phyloP scores from a whole-genome alignment of 2,888 invertebrate species.

The Andrena flavipes region DNA sequence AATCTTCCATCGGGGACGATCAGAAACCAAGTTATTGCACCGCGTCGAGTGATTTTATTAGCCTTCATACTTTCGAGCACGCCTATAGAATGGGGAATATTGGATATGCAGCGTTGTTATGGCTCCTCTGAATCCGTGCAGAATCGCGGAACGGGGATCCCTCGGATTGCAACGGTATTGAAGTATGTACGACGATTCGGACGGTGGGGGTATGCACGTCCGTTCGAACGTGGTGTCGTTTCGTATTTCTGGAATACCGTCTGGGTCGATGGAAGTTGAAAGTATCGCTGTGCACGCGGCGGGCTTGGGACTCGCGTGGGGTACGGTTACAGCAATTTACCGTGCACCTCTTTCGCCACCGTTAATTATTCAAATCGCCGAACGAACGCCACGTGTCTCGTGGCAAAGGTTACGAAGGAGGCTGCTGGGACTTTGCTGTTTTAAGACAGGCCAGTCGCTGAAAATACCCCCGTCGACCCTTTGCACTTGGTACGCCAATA shows the following conservation, averaged over 20 bases:
- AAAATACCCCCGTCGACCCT: slow-evolving; percentile 5
- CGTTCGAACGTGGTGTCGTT: not conserved
- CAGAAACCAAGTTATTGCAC: too few relatives aligned
- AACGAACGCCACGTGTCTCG: not conserved
- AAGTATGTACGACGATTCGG: not conserved
- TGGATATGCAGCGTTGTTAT: not conserved
- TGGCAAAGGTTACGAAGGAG: not conserved
- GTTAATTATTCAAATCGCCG: slow-evolving; percentile 27
- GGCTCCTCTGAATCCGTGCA: not conserved
- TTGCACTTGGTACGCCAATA: not conserved
- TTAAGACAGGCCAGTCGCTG: not conserved
- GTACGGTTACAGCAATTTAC: not conserved
- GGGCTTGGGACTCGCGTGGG: not conserved
- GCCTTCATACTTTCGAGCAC: too few relatives aligned
- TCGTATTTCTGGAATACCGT: not conserved
- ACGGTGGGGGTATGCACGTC: not conserved
- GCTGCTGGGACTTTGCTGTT: not conserved
- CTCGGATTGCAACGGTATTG: not conserved
- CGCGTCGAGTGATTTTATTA: too few relatives aligned
- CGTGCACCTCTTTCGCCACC: not conserved
- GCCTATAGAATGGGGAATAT: too few relatives aligned
- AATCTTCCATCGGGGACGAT: too few relatives aligned
- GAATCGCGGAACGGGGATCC: not conserved
- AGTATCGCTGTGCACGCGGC: not conserved
- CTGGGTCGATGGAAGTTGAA: slow-evolving; percentile 11